Conservation (phyloP, 1,140 invertebrate genomes). For the Maniola jurtina region DNA sequence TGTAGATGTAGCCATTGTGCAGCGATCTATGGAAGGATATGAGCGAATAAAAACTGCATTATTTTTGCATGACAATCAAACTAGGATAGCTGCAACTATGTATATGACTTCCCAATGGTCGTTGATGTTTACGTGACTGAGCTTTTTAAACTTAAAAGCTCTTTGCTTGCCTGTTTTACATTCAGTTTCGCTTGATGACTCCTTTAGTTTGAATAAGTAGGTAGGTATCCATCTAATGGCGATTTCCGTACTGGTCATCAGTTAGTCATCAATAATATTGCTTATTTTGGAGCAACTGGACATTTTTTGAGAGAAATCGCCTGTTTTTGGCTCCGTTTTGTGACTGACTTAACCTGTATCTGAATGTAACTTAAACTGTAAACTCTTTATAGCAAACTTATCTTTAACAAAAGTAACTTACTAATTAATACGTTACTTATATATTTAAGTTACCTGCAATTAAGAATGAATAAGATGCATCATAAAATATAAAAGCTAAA, state of each 20-base stretch:
- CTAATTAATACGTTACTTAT: too few species aligned
- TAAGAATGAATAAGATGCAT: too few species aligned
- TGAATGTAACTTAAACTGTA: too few species aligned
- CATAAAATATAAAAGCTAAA: too few species aligned
- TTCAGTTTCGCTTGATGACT: neutral
- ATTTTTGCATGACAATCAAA: slow-evolving; percentile 48
- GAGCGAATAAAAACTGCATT: slow-evolving; percentile 54
- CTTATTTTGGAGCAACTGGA: too few species aligned
- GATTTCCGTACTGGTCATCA: neutral
- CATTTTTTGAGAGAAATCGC: too few species aligned
- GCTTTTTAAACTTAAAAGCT: neutral
- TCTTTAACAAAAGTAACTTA: too few species aligned
- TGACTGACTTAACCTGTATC: too few species aligned
- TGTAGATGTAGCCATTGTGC: slow-evolving; percentile 51
- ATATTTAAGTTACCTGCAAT: too few species aligned
- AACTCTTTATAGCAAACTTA: too few species aligned
- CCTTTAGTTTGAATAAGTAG: neutral
- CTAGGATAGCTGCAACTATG: slow-evolving; percentile 34
- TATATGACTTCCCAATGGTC: slow-evolving; percentile 21
- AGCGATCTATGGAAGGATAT: slow-evolving; percentile 50
- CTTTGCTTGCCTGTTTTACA: neutral
- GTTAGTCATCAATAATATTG: neutral
- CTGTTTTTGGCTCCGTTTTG: too few species aligned
- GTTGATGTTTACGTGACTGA: slow-evolving; percentile 5
- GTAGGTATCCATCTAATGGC: neutral